These are phyloP conservation scores for Nemotelus nigrinus DNA, from an alignment of 2,888 invertebrate species.

Conservation along the genomic window DNA sequence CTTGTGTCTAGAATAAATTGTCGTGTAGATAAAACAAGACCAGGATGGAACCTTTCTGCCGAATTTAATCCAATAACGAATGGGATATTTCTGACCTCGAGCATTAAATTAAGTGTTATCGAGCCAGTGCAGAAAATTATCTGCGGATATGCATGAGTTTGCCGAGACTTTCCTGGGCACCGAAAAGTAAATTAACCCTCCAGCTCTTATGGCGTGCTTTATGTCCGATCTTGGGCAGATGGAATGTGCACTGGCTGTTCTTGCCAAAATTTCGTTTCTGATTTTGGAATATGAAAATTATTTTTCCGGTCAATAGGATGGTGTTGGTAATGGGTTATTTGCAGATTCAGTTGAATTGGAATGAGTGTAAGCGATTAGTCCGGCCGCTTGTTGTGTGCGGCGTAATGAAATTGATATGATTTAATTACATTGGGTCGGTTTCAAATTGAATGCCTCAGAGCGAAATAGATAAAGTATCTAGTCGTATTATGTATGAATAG, in stretches of 20 bases:
- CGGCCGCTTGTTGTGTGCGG: neutral
- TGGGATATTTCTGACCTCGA: conserved; percentile 66
- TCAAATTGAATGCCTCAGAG: conserved; percentile 6
- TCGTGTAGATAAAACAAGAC: conserved; percentile 49
- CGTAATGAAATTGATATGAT: conserved; percentile 23
- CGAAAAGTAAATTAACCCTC: conserved; percentile 37
- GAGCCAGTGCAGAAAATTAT: conserved; percentile 65
- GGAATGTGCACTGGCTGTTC: neutral
- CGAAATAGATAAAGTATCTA: too few relatives aligned
- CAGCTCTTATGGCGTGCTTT: neutral
- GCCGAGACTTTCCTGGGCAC: conserved; percentile 3
- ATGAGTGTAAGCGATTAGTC: conserved; percentile 23
- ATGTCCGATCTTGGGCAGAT: neutral
- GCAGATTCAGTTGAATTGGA: neutral
- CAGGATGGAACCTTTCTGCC: conserved; percentile 59
- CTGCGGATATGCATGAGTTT: conserved; percentile 51
- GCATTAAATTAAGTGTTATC: conserved; percentile 67
- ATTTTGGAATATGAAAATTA: neutral
- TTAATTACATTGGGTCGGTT: conserved; percentile 13
- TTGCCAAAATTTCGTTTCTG: neutral
- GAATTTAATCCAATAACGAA: conserved; percentile 66
- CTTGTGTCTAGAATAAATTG: conserved; percentile 47
- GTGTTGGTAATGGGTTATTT: neutral
- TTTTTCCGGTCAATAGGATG: neutral
- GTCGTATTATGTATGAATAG: too few relatives aligned